These are phyloP conservation scores for Australoheros facetus DNA, from an alignment of 2,797 vertebrate species.

Conservation along the genomic window DNA sequence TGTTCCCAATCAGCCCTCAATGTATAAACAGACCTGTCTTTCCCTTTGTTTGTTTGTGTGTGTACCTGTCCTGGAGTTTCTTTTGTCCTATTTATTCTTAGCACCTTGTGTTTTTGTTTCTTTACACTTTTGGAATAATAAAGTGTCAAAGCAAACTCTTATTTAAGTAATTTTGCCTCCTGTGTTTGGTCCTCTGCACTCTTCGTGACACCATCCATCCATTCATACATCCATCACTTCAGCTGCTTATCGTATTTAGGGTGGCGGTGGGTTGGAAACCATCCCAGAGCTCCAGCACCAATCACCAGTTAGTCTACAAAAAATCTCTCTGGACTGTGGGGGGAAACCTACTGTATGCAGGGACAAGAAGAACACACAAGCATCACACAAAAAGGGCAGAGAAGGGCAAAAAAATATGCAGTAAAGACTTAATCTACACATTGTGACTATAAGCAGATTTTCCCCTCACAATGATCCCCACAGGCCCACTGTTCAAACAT, in stretches of 20 bases:
- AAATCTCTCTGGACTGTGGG: background rate
- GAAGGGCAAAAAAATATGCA: background rate
- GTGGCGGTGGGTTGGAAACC: too few species aligned
- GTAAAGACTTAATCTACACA: background rate
- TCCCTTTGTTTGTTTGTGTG: too few species aligned
- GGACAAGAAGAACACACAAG: background rate
- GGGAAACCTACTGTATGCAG: background rate
- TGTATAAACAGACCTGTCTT: too few species aligned
- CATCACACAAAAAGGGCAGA: background rate
- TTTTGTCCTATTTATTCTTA: too few species aligned
- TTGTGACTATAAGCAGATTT: background rate
- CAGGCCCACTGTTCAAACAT: background rate
- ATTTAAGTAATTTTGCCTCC: too few species aligned
- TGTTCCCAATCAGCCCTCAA: too few species aligned
- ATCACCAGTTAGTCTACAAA: background rate
- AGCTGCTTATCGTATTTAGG: background rate
- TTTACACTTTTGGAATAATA: too few species aligned
- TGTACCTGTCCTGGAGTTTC: too few species aligned
- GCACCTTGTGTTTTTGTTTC: too few species aligned
- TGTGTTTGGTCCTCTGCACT: background rate
- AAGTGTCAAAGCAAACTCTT: too few species aligned
- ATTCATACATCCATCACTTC: background rate
- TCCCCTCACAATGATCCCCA: background rate
- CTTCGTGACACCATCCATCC: background rate
- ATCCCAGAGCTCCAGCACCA: background rate